phyloP scores from a whole-genome alignment of 2,797 vertebrate genomes.

The Brachyrhaphis roseni region DNA sequence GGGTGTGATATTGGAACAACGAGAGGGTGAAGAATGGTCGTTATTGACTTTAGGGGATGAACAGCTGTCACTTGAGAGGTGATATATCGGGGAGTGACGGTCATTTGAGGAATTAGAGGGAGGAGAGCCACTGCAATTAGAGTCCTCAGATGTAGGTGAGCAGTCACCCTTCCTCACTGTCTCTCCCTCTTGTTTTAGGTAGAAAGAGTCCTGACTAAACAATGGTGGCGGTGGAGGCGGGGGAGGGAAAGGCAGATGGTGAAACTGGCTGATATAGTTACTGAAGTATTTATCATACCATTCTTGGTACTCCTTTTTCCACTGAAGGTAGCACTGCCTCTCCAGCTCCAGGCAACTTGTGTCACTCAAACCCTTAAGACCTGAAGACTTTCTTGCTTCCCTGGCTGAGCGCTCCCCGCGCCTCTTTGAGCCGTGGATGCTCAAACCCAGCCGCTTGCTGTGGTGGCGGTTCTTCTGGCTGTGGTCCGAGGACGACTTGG shows the following conservation, averaged over 20 bases:
- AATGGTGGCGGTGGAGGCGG: slow-evolving; percentile 68
- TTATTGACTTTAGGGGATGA: slow-evolving; percentile 36
- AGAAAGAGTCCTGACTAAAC: slow-evolving; percentile 67
- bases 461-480: slow-evolving; percentile 76
- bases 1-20: slow-evolving; percentile 25
- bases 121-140: slow-evolving; percentile 71
- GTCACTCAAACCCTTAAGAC: background rate
- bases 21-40: slow-evolving; percentile 64
- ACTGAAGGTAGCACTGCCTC: slow-evolving; percentile 88
- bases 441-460: slow-evolving; percentile 73
- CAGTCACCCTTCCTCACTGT: slow-evolving; percentile 62
- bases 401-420: slow-evolving; percentile 36
- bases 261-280: slow-evolving; percentile 83
- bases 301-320: slow-evolving; percentile 92
- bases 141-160: slow-evolving; percentile 59
- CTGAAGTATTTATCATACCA: slow-evolving; percentile 96
- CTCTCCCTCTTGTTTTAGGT: slow-evolving; percentile 73
- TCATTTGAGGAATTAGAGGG: slow-evolving; percentile 66
- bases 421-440: slow-evolving; percentile 55
- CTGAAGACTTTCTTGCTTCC: slow-evolving; percentile 10
- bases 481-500: slow-evolving; percentile 83
- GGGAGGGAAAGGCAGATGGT: slow-evolving; percentile 79
- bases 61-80: slow-evolving; percentile 40
- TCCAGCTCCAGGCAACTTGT: slow-evolving; percentile 75
- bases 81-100: slow-evolving; percentile 72